Evolutionary conservation across 2,797 vertebrate genomes (phyloP).

Genomic region (Cuculus canorus): DNA sequence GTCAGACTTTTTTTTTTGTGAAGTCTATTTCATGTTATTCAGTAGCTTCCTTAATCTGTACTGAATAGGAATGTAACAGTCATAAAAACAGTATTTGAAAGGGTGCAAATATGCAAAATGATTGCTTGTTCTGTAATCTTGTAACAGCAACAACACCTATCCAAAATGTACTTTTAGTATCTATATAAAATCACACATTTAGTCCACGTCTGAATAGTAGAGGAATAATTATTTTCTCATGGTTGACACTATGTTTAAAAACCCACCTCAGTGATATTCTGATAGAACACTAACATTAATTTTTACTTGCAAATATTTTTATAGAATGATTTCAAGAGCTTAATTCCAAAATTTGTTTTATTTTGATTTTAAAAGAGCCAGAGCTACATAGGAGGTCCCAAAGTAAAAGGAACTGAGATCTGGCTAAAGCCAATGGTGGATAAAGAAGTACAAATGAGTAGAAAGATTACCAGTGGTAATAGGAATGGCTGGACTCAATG

Average conservation of each 20-base stretch:
- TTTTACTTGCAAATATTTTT: not conserved
- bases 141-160: not conserved
- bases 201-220: not conserved
- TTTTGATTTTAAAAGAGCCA: not conserved
- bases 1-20: not conserved
- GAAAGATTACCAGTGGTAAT: not conserved
- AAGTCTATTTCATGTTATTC: not conserved
- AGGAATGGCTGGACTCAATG: too few relatives aligned
- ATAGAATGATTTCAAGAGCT: not conserved
- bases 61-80: not conserved
- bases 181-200: not conserved
- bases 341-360: not conserved
- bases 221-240: not conserved
- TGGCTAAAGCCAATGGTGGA: not conserved
- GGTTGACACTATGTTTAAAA: not conserved
- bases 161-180: not conserved
- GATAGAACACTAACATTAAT: not conserved
- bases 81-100: not conserved
- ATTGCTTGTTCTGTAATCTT: not conserved
- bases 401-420: not conserved
- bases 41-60: not conserved
- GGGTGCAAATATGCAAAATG: not conserved
- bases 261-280: not conserved
- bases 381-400: not conserved
- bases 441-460: not conserved